phyloP scores from a whole-genome alignment of 2,797 vertebrate genomes.

The Eospalax fontanierii region DNA sequence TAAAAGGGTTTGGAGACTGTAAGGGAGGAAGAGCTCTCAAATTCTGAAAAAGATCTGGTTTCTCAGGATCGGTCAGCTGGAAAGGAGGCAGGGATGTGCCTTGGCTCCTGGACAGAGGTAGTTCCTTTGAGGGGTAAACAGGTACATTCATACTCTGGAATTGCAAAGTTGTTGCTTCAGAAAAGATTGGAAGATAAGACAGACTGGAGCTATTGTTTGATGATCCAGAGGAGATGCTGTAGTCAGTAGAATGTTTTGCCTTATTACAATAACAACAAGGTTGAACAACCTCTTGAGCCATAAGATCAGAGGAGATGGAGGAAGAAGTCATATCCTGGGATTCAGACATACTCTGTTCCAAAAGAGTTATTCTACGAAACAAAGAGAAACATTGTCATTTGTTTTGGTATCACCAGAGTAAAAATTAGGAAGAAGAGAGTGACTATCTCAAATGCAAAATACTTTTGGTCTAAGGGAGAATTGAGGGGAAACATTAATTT shows the following conservation, averaged over 20 bases:
- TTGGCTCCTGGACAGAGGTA: conserved; percentile 11
- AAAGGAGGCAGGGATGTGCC: conserved; percentile 43
- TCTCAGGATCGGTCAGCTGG: background rate
- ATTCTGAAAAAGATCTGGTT: conserved; percentile 56
- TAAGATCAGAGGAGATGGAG: conserved; percentile 49
- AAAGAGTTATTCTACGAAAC: conserved; percentile 74
- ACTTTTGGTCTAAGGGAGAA: conserved; percentile 22
- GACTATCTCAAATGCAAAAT: conserved; percentile 54
- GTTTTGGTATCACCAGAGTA: conserved; percentile 34
- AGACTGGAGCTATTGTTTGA: conserved; percentile 4
- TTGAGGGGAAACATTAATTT: background rate
- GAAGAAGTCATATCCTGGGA: conserved; percentile 54
- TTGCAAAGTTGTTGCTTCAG: conserved; percentile 57
- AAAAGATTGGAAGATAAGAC: conserved; percentile 57
- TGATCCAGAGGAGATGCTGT: conserved; percentile 56
- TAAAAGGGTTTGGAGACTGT: conserved; percentile 53
- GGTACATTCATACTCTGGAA: conserved; percentile 35
- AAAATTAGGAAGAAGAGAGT: background rate
- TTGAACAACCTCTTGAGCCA: conserved; percentile 30
- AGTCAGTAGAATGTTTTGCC: conserved; percentile 4
- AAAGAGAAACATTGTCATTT: conserved; percentile 72
- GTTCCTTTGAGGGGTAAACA: conserved; percentile 8
- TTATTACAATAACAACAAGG: conserved; percentile 28
- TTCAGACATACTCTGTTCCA: conserved; percentile 45
- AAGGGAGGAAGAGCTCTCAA: conserved; percentile 61